phyloP scores from a whole-genome alignment of 1,140 invertebrate species.

The Temnothorax curvispinosus region DNA sequence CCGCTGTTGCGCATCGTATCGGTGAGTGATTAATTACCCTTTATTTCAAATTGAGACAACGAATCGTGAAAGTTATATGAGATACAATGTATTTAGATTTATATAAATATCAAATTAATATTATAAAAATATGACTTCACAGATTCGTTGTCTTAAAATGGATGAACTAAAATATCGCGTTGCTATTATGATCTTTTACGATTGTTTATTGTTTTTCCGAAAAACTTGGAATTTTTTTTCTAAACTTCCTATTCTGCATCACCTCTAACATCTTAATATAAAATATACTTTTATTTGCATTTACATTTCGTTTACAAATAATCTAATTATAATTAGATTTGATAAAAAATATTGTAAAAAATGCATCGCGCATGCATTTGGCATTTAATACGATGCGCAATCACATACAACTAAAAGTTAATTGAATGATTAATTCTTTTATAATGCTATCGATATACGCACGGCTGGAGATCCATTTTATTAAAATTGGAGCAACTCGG shows the following conservation, averaged over 20 bases:
- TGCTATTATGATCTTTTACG: background rate
- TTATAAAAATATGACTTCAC: background rate
- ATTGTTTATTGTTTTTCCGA: background rate
- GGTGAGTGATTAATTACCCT: background rate
- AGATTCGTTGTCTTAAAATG: background rate
- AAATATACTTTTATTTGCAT: background rate
- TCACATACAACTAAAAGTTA: background rate
- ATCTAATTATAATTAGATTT: slow-evolving; percentile 9
- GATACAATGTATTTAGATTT: background rate
- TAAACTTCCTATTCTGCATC: background rate
- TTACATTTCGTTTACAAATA: background rate
- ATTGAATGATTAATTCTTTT: slow-evolving; percentile 45
- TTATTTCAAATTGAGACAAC: background rate
- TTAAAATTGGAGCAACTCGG: slow-evolving; percentile 55
- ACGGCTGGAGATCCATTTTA: slow-evolving; percentile 20
- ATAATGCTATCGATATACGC: background rate
- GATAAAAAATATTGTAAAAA: background rate
- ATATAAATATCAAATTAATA: background rate
- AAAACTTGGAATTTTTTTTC: slow-evolving; percentile 20
- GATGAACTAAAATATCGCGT: background rate
- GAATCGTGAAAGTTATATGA: background rate
- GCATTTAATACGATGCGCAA: background rate
- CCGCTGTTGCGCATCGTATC: background rate
- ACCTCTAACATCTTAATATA: background rate
- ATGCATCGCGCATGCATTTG: background rate